Evolutionary conservation across 2,797 vertebrate genomes (phyloP).

Genomic region (Morus bassanus): DNA sequence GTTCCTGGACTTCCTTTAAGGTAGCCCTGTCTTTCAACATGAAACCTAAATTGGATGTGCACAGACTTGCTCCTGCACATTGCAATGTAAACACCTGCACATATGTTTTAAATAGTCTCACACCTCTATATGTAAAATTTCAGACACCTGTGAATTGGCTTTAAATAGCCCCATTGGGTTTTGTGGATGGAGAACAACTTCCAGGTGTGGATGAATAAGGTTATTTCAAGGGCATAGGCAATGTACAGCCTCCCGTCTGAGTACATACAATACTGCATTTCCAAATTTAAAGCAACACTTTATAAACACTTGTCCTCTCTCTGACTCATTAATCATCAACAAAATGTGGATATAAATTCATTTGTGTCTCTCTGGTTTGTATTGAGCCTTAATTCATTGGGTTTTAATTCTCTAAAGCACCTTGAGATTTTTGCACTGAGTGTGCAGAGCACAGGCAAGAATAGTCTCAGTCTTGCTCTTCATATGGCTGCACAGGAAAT

Average conservation of each 20-base stretch:
- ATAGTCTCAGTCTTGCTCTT: background rate
- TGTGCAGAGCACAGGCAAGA: background rate
- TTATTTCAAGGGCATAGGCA: constrained; percentile 54
- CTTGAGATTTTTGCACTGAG: background rate
- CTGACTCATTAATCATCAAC: background rate
- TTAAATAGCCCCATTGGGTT: constrained; percentile 50
- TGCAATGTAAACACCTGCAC: constrained; percentile 60
- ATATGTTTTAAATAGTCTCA: constrained; percentile 60
- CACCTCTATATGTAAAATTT: constrained; percentile 64
- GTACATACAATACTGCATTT: background rate
- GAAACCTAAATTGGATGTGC: constrained; percentile 38
- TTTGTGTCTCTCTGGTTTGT: background rate
- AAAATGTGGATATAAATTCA: background rate
- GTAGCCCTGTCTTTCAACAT: constrained; percentile 16
- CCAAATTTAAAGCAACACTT: background rate
- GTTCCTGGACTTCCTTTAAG: constrained; percentile 47
- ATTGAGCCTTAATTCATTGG: background rate
- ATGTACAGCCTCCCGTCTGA: background rate
- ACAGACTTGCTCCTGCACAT: constrained; percentile 23
- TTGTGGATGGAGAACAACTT: constrained; percentile 58
- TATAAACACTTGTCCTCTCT: background rate
- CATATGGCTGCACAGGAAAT: background rate
- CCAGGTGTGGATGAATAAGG: constrained; percentile 44
- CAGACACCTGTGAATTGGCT: constrained; percentile 57
- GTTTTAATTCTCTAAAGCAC: background rate